Evolutionary conservation across 2,888 invertebrate genomes (phyloP), one percentile per base, ranked within the genome.

Genomic region (Zygaena filipendulae): DNA sequence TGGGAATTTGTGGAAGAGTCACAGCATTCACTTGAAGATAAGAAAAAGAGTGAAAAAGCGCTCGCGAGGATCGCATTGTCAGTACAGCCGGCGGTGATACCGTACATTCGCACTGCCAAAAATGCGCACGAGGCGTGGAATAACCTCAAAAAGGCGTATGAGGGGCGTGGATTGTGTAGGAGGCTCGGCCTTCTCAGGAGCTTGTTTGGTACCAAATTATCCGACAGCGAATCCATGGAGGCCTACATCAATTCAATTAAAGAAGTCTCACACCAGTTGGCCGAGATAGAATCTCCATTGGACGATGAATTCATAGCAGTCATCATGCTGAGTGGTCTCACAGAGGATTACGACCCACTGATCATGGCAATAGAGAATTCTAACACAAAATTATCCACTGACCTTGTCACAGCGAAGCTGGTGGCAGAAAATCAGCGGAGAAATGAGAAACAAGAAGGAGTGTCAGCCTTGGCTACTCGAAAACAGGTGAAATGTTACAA

Each of bases 351-450:
- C 21, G 40, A 45, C 8, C 44, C 42, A 3, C 26, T 45, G 4
- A 40, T 45, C 1, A 41, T 45, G 45, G 35, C 45, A 5, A 13
- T 40, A 4, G 37, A 39, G 25, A 35, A 37, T 26, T 31, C 29
- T 2, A 33, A 35, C 16, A 20, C 10, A 1, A 27, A 29, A n/a
- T 13, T 39, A 6, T 20, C 30, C 2, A 36, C 21, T 14, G 38
- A 42, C 3, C 11, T 19, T 1, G 36, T 42, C 1, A 32, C 30
- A 30, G 7, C 18, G 1, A 40, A 40, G 9, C 11, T 35, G 7
- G 3, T 35, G 2, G 32, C 29, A 18, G 32, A 32, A 25, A 4
- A 24, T 6, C 14, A 22, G 11, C 19, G 29, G 2, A 7, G 33
- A 3, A 29, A 29, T 23, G 13, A 22, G 13, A 25, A 21, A 23